Base-by-base conservation (phyloP, 2,888 invertebrate genomes). In the Octonoba sinensis region DNA sequence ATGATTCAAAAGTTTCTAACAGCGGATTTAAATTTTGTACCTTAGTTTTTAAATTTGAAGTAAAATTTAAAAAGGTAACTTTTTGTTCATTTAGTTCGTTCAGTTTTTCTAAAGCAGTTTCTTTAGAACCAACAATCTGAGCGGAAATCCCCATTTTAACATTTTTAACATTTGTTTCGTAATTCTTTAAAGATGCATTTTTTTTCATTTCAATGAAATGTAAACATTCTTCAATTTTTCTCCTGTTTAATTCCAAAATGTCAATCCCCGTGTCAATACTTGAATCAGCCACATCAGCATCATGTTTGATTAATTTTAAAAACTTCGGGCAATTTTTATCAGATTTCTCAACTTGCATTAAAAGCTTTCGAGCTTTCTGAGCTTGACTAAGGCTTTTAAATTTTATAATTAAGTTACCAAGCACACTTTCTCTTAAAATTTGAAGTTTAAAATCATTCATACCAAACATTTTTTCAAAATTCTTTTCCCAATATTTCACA, bases 381-480 rank as follows among this genome's bases (percentile, higher is more conserved):
- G 83, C 79, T 62, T 79, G 65, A 44, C 62, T 75, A 4, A 79
- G 24, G 60, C 79, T 83, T 79, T 79, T 62, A 44, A 83, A 83
- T 51, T 51, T 71, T 24, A 60, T 59, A 15, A 75, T 51, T 18
- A 71, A 75, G 24, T 44, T 59, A 1, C 73, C 73, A 3, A 71
- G 62, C 47, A 49, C n/a, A 16, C 15, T 44, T 27, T n/a, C 20
- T 59, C 60, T 60, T 57, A 65, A 69, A 69, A 74, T 75, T 0
- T 49, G 18, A 11, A 82, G 36, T 12, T 15, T 18, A 57, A 82
- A 71, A 54, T 75, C 82, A 3, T 49, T 18, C 13, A 44, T 59
- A 3, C 59, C 36, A 47, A 56, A 75, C 1, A 70, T 15, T 12
- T 74, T 54, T 75, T 64, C 46, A 49, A 82, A 65, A 46, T 57